Percentiles rank a stretch among this genome's conserved stretches.
These are phyloP conservation scores for Caerostris extrusa DNA, from an alignment of 1,140 invertebrate species.

Conservation along the genomic window DNA sequence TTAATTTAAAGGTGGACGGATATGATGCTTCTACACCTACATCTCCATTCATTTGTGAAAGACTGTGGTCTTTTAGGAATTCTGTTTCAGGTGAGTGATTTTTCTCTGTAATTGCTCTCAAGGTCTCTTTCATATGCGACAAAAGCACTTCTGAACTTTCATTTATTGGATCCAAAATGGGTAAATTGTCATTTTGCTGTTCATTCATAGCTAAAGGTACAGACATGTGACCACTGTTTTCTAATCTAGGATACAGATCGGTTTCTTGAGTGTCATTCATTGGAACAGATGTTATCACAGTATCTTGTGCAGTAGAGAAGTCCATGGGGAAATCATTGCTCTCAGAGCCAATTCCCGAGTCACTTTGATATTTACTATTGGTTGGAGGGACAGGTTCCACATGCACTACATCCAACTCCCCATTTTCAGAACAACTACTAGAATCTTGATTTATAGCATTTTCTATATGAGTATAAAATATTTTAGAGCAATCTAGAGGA, in stretches of 20 bases:
- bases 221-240: background rate
- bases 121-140: slow-evolving; percentile 53
- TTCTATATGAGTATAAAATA: background rate
- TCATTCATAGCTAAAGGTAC: background rate
- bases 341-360: slow-evolving; percentile 68
- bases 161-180: slow-evolving; percentile 2
- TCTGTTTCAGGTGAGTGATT: slow-evolving; percentile 12
- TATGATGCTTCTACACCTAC: slow-evolving; percentile 26
- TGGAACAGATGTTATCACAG: slow-evolving; percentile 64
- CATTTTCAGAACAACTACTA: slow-evolving; percentile 66
- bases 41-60: slow-evolving; percentile 5
- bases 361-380: slow-evolving; percentile 66
- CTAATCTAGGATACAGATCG: slow-evolving; percentile 45
- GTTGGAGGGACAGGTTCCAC: background rate
- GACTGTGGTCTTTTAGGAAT: slow-evolving; percentile 4
- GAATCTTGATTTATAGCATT: slow-evolving; percentile 43
- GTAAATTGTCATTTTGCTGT: slow-evolving; percentile 6
- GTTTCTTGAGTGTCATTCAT: background rate
- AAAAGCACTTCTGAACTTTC: slow-evolving; percentile 16
- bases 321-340: slow-evolving; percentile 59
- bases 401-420: background rate
- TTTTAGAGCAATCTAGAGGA: background rate
- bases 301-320: background rate
- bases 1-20: slow-evolving; percentile 68
- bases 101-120: slow-evolving; percentile 66